Conservation (phyloP, 1,140 invertebrate genomes). For the Aphaenogaster rudis region DNA sequence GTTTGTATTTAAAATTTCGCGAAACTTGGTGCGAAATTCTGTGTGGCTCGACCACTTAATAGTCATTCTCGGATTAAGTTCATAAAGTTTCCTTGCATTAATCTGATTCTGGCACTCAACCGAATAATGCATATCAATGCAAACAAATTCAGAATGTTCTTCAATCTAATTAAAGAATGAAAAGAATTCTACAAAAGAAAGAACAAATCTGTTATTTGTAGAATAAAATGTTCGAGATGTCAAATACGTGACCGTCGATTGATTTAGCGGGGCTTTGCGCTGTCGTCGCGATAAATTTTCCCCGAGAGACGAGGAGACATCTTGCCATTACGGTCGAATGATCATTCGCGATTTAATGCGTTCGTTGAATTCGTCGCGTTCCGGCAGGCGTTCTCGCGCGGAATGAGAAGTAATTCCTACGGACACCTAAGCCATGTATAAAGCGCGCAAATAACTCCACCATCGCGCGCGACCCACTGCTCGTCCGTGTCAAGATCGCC, state of each 20-base stretch:
- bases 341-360: background rate
- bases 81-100: background rate
- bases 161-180: background rate
- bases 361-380: slow-evolving; percentile 14
- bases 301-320: background rate
- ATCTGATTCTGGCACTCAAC: background rate
- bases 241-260: background rate
- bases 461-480: background rate
- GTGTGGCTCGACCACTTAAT: background rate
- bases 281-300: background rate
- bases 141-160: background rate
- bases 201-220: background rate
- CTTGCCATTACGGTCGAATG: background rate
- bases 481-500: slow-evolving; percentile 54
- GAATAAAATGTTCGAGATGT: background rate
- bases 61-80: background rate
- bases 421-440: background rate
- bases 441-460: slow-evolving; percentile 35
- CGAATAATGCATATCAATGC: background rate
- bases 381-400: background rate
- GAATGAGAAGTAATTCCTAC: background rate
- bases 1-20: background rate
- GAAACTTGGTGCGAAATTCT: background rate
- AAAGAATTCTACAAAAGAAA: background rate
- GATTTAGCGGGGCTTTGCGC: background rate